These are phyloP conservation scores for Barbus barbus DNA, from an alignment of 2,113 vertebrate genomes.

Conservation along the genomic window DNA sequence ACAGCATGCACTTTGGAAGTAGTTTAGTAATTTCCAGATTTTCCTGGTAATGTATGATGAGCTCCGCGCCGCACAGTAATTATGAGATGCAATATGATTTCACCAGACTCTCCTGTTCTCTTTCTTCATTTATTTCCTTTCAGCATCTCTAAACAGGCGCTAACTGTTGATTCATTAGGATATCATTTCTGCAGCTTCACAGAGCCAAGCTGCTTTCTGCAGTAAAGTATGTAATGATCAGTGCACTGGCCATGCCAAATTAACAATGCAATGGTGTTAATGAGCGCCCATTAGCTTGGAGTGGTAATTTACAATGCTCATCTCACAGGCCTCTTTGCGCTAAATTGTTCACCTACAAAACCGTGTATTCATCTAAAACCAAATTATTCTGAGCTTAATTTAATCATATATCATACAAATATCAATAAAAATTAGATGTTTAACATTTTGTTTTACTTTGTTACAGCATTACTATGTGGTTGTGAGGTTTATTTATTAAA, in stretches of 20 bases:
- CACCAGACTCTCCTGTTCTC: not conserved
- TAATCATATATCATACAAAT: too few relatives aligned
- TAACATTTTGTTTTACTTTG: not conserved
- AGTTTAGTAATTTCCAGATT: not conserved
- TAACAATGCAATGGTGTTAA: slow-evolving; percentile 82
- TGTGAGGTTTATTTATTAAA: not conserved
- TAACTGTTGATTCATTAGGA: slow-evolving; percentile 59
- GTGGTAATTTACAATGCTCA: slow-evolving; percentile 77
- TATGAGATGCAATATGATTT: not conserved
- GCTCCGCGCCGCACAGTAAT: not conserved
- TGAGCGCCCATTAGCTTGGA: slow-evolving; percentile 79
- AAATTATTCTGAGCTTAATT: not conserved
- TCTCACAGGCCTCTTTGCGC: slow-evolving; percentile 60
- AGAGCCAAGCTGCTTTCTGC: slow-evolving; percentile 70
- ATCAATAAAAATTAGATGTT: not conserved
- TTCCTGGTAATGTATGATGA: not conserved
- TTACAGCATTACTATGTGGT: not conserved
- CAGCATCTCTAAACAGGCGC: slow-evolving; percentile 26
- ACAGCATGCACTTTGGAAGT: not conserved
- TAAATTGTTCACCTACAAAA: slow-evolving; percentile 1
- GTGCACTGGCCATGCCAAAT: slow-evolving; percentile 81
- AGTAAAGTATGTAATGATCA: slow-evolving; percentile 82
- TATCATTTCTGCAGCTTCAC: slow-evolving; percentile 48
- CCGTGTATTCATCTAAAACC: not conserved
- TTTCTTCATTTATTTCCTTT: slow-evolving; percentile 43